These are phyloP conservation scores for Clarias macrocephalus DNA, from an alignment of 2,113 vertebrate genomes.

Conservation along the genomic window DNA sequence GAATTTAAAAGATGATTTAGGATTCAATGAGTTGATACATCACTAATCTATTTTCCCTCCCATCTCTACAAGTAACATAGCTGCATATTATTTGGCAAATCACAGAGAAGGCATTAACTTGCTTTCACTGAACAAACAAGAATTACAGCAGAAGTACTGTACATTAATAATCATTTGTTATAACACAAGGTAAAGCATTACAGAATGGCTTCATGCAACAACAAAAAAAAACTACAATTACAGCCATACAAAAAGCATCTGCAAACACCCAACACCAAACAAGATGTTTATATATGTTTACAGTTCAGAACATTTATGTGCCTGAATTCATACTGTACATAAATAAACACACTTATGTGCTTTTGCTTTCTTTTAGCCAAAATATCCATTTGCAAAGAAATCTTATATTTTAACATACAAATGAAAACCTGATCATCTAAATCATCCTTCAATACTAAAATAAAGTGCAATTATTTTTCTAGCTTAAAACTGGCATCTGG, in stretches of 20 bases:
- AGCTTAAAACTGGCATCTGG: not conserved
- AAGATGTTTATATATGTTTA: not conserved
- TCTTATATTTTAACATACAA: not conserved
- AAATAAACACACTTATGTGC: not conserved
- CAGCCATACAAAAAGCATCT: not conserved
- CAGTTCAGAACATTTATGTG: not conserved
- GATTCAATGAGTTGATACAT: no score
- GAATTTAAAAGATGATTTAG: no score
- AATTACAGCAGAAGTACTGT: not conserved
- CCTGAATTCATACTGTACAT: not conserved
- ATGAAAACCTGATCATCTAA: not conserved
- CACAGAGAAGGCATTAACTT: not conserved
- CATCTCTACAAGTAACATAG: no score
- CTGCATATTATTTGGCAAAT: not conserved
- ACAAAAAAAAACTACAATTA: not conserved
- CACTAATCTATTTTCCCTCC: no score
- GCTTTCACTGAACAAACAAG: not conserved
- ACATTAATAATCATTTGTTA: not conserved
- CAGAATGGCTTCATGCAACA: not conserved
- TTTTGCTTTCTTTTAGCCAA: not conserved
- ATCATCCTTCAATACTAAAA: not conserved
- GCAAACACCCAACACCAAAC: not conserved
- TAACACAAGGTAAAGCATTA: conserved; percentile 5
- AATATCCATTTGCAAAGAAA: not conserved
- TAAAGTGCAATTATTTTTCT: conserved; percentile 14